Percentiles rank a stretch among this genome's conserved stretches.
Conservation (phyloP, 2,888 invertebrate genomes). For the Bugulina stolonifera region DNA sequence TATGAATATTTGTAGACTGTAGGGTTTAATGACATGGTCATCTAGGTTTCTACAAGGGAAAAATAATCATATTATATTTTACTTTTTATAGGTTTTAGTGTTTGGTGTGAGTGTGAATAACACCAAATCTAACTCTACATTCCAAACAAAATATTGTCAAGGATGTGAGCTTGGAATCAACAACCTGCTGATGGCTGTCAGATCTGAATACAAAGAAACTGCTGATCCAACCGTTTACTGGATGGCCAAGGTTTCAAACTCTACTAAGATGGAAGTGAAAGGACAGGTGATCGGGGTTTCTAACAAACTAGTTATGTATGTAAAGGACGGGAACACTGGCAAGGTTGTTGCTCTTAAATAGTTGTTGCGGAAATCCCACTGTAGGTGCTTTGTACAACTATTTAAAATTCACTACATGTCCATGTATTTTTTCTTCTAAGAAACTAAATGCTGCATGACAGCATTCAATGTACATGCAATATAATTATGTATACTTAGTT, state of each 20-base stretch:
- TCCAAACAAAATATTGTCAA: neutral
- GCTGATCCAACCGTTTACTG: neutral
- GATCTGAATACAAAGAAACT: neutral
- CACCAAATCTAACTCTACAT: neutral
- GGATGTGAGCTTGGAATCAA: slow-evolving; percentile 1
- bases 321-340: neutral
- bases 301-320: neutral
- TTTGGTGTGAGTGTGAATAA: neutral
- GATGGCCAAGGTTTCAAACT: neutral
- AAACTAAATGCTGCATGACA: no score
- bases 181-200: slow-evolving; percentile 7
- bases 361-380: no score
- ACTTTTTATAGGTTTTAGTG: neutral
- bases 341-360: neutral
- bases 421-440: no score
- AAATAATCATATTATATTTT: no score
- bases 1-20: no score
- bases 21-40: no score
- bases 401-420: no score
- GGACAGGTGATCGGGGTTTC: neutral
- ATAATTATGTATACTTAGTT: no score
- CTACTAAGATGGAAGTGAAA: neutral
- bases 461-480: no score
- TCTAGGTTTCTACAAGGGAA: no score
- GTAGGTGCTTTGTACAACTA: no score